Percentiles rank a stretch among this genome's conserved stretches.
phyloP scores from a whole-genome alignment of 2,797 vertebrate genomes.

The Etheostoma nigrum region DNA sequence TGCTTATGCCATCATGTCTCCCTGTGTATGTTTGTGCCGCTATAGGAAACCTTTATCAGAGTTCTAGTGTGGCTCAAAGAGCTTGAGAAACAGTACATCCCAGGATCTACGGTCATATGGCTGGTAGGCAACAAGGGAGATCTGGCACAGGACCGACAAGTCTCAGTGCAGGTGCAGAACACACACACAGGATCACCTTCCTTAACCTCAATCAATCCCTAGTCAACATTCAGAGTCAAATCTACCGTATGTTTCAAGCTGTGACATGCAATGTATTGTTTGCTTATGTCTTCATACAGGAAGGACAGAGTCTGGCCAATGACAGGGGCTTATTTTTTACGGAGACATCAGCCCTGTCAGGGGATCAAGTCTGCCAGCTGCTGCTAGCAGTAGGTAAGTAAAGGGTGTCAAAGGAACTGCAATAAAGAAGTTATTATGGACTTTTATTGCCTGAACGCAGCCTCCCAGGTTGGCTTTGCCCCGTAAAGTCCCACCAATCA shows the following conservation, averaged over 20 bases:
- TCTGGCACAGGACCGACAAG: constrained; percentile 76
- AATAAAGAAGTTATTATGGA: accelerated
- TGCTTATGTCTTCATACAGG: constrained; percentile 67
- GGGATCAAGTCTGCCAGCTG: constrained; percentile 76
- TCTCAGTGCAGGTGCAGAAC: constrained; percentile 77
- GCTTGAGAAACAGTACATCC: constrained; percentile 79
- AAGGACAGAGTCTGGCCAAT: constrained; percentile 81
- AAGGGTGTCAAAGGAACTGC: background rate
- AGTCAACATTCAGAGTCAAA: background rate
- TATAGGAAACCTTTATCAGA: constrained; percentile 81
- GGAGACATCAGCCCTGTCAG: constrained; percentile 86
- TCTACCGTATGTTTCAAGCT: background rate
- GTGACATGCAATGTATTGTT: background rate
- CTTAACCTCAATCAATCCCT: background rate
- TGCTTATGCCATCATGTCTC: background rate
- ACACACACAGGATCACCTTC: background rate
- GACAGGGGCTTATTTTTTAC: constrained; percentile 78
- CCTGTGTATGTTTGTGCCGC: constrained; percentile 14
- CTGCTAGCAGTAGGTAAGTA: constrained; percentile 79
- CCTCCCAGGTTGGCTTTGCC: background rate
- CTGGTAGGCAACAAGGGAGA: constrained; percentile 89
- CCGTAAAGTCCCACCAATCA: background rate
- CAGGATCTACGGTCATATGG: constrained; percentile 78
- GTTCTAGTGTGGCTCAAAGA: constrained; percentile 87
- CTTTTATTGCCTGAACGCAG: background rate